Evolutionary conservation across 2,113 vertebrate species (phyloP).

Genomic region (Heliornis fulica): DNA sequence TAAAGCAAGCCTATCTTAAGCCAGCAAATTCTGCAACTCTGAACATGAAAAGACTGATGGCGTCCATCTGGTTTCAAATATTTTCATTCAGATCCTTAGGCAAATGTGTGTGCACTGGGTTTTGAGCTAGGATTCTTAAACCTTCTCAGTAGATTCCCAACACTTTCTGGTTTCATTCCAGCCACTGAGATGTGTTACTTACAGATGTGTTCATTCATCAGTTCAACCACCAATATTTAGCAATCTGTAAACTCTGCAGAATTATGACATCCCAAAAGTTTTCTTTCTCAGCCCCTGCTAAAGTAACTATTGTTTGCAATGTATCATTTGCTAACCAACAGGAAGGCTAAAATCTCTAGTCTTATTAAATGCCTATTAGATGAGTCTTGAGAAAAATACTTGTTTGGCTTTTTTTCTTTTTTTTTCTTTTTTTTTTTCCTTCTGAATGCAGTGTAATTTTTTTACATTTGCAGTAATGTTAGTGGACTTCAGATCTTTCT

Average conservation of each 20-base stretch:
- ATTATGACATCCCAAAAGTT: background rate
- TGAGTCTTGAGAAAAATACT: background rate
- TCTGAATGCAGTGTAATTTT: background rate
- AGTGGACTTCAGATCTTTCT: background rate
- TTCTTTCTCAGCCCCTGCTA: background rate
- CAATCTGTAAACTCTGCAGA: background rate
- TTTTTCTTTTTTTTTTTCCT: accelerated
- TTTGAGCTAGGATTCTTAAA: background rate
- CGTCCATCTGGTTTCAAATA: background rate
- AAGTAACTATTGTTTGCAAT: background rate
- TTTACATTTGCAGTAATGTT: background rate
- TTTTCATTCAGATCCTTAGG: background rate
- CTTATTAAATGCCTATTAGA: background rate
- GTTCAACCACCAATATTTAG: background rate
- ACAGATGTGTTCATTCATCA: background rate
- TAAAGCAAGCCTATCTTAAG: background rate
- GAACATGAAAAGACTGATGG: background rate
- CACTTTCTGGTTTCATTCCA: background rate
- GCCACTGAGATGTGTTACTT: background rate
- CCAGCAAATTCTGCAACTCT: background rate
- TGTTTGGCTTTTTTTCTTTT: background rate
- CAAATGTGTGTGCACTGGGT: background rate
- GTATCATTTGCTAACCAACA: background rate
- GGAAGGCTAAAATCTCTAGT: background rate
- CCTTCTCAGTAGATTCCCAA: background rate